Base-by-base conservation (phyloP, 2,888 invertebrate species). In the Neoaliturus tenellus region DNA sequence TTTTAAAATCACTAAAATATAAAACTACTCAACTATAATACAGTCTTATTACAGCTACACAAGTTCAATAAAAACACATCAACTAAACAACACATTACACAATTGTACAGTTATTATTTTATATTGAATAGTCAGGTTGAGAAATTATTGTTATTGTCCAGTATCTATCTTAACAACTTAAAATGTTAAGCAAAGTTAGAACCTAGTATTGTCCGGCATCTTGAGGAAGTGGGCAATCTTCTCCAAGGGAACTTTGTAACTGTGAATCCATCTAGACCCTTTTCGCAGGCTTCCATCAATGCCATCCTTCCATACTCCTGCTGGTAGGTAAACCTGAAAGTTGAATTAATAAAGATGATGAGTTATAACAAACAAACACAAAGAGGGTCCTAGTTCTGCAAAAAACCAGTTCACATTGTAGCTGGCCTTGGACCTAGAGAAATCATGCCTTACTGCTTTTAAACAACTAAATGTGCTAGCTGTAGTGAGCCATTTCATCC, bases 301-400 rank as follows among this genome's bases (percentile, higher is more conserved):
- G 17, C 97, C 97, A 89, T 98, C 98, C 89, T 91, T 95, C 98
- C 98, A 98, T 0, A 97, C 95, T 0, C 98, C 99, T 33, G 95
- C 95, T 0, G 98, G 98, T 35, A 98, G 92, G 89, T 98, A 98
- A 83, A 98, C 62, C 62, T 62, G 31, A 14, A 3, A 44, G 44
- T 44, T 44, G 6, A 44, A 55, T 55, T 20, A 23, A n/a, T n/a
- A n/a, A n/a, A 41, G 41, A 41, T 10, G 6, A 41, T 41, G 14
- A 41, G 41, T 41, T 41, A 41, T 41, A 41, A 14, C 14, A 41
- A 41, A 41, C 14, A 41, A 6, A 10, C 8, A 14, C 8, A 41
- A 10, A n/a, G n/a, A n/a, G n/a, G n/a, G n/a, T n/a, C n/a, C n/a
- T n/a, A n/a, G n/a, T n/a, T n/a, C n/a, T n/a, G 14, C 41, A 41